Evolutionary conservation across 2,888 invertebrate species (phyloP).

Genomic region (Drosophila anomalata): DNA sequence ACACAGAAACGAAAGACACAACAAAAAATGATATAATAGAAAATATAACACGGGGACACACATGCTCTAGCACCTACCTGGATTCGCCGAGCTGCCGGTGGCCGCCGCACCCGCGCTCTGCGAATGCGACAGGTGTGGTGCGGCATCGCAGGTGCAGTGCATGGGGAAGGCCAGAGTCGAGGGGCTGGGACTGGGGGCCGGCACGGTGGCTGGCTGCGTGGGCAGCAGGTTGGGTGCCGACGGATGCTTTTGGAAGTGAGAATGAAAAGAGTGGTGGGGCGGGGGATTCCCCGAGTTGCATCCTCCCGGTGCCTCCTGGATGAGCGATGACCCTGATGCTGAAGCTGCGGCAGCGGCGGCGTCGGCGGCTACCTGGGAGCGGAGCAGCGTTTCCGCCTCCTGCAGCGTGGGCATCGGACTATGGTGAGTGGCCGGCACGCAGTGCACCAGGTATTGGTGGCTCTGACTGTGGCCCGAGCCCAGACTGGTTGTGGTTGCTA

Average conservation of each 20-base stretch:
- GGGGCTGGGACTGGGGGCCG: constrained; percentile 79
- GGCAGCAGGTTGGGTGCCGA: constrained; percentile 81
- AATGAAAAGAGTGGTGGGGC: constrained; percentile 69
- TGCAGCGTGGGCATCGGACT: constrained; percentile 81
- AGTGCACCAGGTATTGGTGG: constrained; percentile 82
- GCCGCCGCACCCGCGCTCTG: constrained; percentile 32
- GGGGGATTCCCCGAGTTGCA: constrained; percentile 27
- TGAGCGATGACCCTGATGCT: constrained; percentile 11
- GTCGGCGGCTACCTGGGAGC: constrained; percentile 63
- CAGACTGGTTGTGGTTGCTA: constrained; percentile 75
- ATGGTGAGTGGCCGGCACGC: constrained; percentile 81
- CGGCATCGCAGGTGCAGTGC: constrained; percentile 82
- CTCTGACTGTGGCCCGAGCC: constrained; percentile 81
- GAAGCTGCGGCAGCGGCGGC: constrained; percentile 36
- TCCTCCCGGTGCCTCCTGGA: constrained; percentile 25
- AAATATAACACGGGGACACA: constrained; percentile 42
- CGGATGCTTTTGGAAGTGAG: constrained; percentile 82
- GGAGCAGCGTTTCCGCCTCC: constrained; percentile 75
- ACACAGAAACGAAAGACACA: constrained; percentile 22
- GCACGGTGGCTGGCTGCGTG: constrained; percentile 61
- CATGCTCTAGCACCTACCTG: constrained; percentile 84
- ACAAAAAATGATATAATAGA: not conserved
- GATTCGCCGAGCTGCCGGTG: constrained; percentile 60
- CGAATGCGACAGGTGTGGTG: constrained; percentile 64
- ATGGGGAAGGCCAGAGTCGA: constrained; percentile 76